Percentiles rank a stretch among this genome's conserved stretches.
Evolutionary conservation across 1,140 invertebrate species (phyloP).

Genomic region (Aricia agestis): DNA sequence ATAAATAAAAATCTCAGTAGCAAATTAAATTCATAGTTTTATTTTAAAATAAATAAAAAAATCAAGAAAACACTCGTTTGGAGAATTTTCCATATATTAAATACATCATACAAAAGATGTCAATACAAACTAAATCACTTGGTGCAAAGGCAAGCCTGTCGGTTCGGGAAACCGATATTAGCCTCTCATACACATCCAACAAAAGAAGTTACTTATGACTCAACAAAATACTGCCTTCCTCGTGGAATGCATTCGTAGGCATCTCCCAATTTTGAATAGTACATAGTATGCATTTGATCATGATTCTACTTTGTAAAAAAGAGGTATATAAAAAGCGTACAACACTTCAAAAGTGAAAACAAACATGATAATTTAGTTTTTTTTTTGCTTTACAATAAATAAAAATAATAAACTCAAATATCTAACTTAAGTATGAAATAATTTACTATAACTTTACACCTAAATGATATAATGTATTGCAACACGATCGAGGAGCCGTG

Average conservation of each 20-base stretch:
- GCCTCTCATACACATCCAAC: constrained; percentile 65
- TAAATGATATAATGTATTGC: constrained; percentile 74
- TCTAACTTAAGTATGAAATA: constrained; percentile 72
- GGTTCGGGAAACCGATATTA: constrained; percentile 66
- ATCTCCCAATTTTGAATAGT: constrained; percentile 54
- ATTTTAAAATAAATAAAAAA: constrained; percentile 76
- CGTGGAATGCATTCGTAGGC: constrained; percentile 60
- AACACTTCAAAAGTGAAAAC: constrained; percentile 69
- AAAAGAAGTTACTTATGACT: constrained; percentile 51
- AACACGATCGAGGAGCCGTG: constrained; percentile 72
- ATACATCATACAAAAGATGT: constrained; percentile 76
- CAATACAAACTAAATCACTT: constrained; percentile 76
- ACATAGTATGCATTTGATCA: constrained; percentile 69
- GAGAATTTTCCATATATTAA: constrained; percentile 73
- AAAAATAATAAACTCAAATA: constrained; percentile 68
- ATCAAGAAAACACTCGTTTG: constrained; percentile 70
- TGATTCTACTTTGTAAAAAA: constrained; percentile 71
- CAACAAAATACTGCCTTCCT: constrained; percentile 57
- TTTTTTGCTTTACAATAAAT: constrained; percentile 68
- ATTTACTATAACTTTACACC: constrained; percentile 74
- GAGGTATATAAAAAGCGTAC: constrained; percentile 71
- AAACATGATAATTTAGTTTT: constrained; percentile 64
- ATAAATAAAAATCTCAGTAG: constrained; percentile 60
- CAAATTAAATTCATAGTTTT: constrained; percentile 76
- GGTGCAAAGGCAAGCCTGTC: constrained; percentile 75